Conservation (phyloP, 2,113 vertebrate species). For the Lucifuga dentata region DNA sequence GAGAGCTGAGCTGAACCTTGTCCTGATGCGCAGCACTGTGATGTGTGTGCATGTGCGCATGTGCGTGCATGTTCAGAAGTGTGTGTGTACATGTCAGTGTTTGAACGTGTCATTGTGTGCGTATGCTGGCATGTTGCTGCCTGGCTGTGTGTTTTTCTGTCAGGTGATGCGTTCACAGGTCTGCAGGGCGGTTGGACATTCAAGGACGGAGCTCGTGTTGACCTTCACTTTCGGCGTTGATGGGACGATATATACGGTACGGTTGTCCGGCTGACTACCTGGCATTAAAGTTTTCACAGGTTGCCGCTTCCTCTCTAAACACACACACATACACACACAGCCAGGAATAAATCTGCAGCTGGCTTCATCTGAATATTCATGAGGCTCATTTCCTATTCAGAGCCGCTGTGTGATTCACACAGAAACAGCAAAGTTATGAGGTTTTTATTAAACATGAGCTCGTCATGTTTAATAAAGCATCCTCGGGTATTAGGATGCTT, state of each 20-base stretch:
- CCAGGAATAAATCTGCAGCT: neutral
- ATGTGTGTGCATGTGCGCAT: neutral
- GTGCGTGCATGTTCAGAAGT: neutral
- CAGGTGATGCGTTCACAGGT: too few relatives aligned
- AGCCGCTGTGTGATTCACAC: slow-evolving; percentile 17
- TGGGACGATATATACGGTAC: neutral
- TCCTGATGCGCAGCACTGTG: neutral
- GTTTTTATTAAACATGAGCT: too few relatives aligned
- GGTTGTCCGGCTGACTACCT: slow-evolving; percentile 8
- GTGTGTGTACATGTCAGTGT: neutral
- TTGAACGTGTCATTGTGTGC: too few relatives aligned
- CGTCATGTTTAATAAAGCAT: too few relatives aligned
- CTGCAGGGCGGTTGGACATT: neutral
- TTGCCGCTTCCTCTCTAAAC: slow-evolving; percentile 1
- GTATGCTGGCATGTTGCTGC: too few relatives aligned
- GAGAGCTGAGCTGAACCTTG: slow-evolving; percentile 14
- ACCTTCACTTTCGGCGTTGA: slow-evolving; percentile 7
- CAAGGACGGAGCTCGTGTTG: slow-evolving; percentile 3
- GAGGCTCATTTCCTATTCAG: slow-evolving; percentile 33
- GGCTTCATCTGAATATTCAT: slow-evolving; percentile 38
- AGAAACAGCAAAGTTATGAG: too few relatives aligned
- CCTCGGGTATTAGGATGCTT: too few relatives aligned
- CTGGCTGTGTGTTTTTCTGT: too few relatives aligned
- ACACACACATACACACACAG: neutral
- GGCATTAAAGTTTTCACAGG: slow-evolving; percentile 7